Percentiles rank a stretch among this genome's conserved stretches.
Evolutionary conservation across 2,113 vertebrate genomes (phyloP).

Genomic region (Morphnarchus princeps): DNA sequence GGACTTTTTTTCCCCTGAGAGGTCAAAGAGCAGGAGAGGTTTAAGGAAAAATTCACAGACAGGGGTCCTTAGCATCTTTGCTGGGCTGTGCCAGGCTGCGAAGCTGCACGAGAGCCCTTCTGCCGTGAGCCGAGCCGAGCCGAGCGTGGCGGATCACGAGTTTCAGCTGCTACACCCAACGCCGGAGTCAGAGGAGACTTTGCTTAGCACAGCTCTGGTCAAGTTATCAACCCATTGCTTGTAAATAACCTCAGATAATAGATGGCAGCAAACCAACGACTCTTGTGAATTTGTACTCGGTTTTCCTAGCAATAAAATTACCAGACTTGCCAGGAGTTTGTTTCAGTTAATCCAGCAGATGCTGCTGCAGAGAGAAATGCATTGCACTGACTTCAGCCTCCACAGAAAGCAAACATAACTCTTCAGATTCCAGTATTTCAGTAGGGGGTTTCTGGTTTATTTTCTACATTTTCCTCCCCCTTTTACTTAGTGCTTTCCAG

Average conservation of each 20-base stretch:
- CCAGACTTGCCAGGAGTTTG: neutral
- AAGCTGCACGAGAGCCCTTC: neutral
- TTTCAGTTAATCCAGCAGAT: neutral
- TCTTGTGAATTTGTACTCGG: neutral
- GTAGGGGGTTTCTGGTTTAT: neutral
- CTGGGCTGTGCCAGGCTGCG: neutral
- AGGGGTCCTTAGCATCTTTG: neutral
- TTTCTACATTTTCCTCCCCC: neutral
- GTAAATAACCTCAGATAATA: neutral
- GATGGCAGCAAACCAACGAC: neutral
- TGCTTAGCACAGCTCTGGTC: neutral
- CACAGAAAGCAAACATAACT: neutral
- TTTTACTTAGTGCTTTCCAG: conserved; percentile 39
- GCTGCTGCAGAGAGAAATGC: neutral
- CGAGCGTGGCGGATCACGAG: rapidly evolving
- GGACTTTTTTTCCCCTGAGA: neutral
- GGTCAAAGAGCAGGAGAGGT: neutral
- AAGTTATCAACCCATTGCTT: neutral
- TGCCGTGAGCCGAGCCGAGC: neutral
- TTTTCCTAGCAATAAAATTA: neutral
- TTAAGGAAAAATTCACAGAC: neutral
- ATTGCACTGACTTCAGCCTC: neutral
- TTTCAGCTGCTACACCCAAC: rapidly evolving
- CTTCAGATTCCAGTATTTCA: neutral
- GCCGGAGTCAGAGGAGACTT: neutral